Evolutionary conservation across 2,888 invertebrate species (phyloP), one percentile per base, ranked within the genome.

Genomic region (Lumbricus terrestris): DNA sequence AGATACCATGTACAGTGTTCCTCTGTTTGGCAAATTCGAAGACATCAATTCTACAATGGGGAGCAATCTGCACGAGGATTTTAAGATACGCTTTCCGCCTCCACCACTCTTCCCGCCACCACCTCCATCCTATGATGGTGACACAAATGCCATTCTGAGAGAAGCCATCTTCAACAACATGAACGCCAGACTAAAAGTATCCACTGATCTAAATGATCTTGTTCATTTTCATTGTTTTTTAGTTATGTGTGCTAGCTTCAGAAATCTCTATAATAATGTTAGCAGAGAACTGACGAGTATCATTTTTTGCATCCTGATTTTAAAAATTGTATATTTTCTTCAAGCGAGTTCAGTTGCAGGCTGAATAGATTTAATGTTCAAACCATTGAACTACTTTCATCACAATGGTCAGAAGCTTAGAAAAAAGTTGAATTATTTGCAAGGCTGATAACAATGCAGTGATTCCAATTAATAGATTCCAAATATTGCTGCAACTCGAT

Each of bases 61-160:
- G 33, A 90, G 34, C 33, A 33, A 88, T 37, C 33, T 37, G 33
- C 37, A 90, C 35, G 88, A 90, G n/a, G 89, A 82, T 35, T 90
- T 90, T 37, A 42, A 8, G 23, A 88, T 82, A 6, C 85, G 34
- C 82, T 91, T 92, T 89, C 92, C 92, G 18, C 91, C 91, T 23
- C 92, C 92, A 33, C 92, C 92, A 6, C 88, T 91, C 33, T 91
- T 91, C 83, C 92, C 92, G 15, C 92, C 92, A 8, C 92, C 92
- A 16, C 92, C 92, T 29, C 92, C 92, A 42, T 90, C 92, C 37
- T 85, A 88, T 35, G 88, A 91, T 38, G 90, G 89, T 33, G 91
- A 92, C 89, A 91, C 90, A 37, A 91, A 92, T 88, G 90, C 89
- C 54, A 88, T 92, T 33, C 83, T 91, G n/a, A 47, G 91, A 82